Base-by-base conservation (phyloP, 2,888 invertebrate genomes). In the Didymodactylos carnosus region DNA sequence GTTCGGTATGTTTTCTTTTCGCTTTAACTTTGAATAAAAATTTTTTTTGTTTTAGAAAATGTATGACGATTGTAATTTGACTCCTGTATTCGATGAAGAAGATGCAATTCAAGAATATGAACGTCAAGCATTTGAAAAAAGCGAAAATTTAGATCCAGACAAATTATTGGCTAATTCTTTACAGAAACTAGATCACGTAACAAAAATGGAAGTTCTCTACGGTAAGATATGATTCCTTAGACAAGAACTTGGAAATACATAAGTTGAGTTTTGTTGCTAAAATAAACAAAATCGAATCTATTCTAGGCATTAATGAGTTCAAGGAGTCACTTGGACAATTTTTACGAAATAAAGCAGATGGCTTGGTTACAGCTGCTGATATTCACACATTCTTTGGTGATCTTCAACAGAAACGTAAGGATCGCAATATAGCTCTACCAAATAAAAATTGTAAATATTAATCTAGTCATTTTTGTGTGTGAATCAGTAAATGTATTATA, bases 51-150 rank as follows among this genome's bases (percentile, higher is more conserved):
- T 11, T 19, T 25, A 35, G 39, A 71, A 53, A 71, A 25, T 71
- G 40, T 74, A 74, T 46, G 51, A 41, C 29, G 71, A 74, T n/a
- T 19, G 25, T 8, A 25, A 62, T n/a, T 25, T 74, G 19, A 71
- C 53, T 6, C 29, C 46, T 41, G 29, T 74, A 25, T 35, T 40
- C 19, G 46, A 53, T 39, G 40, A 74, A 13, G 69, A 74, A 14
- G 74, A 74, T 27, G 71, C 49, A 39, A 71, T 74, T 25, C 71
- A 72, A 46, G 71, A 53, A 43, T 74, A 74, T 39, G 74, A 74
- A 35, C 53, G 71, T 41, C 62, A 62, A 35, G 35, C 62, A n/a
- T 62, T 62, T 10, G 62, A 29, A n/a, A 62, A 62, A n/a, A 62
- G 35, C 35, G 62, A 62, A 62, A 62, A 62, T 62, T 35, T 62